A percentile compares a stretch with the other conserved stretches of the same genome.
Conservation (phyloP, 2,888 invertebrate species). For the Thelaira solivaga region DNA sequence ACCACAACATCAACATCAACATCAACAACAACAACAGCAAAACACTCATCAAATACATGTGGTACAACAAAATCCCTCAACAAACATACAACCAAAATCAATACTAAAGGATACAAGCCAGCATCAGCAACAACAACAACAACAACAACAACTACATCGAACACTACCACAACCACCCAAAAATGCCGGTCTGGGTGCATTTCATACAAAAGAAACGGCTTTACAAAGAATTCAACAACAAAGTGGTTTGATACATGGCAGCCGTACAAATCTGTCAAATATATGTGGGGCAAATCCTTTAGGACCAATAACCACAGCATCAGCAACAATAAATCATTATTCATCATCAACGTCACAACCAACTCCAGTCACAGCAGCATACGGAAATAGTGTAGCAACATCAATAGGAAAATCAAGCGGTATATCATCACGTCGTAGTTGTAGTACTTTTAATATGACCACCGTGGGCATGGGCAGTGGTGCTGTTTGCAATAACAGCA, state of each 20-base stretch:
- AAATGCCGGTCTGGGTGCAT: conserved; percentile 66
- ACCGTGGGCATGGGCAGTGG: conserved; percentile 31
- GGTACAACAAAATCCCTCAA: conserved; percentile 58
- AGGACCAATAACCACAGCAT: conserved; percentile 57
- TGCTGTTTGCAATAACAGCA: neutral
- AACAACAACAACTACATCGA: conserved; percentile 64
- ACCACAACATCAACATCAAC: conserved; percentile 61
- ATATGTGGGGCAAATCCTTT: conserved; percentile 61
- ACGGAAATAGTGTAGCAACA: conserved; percentile 9
- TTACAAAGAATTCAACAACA: conserved; percentile 72
- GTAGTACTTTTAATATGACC: conserved; percentile 54
- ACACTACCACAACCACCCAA: conserved; percentile 69
- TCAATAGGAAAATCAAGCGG: conserved; percentile 25
- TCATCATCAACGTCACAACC: conserved; percentile 46
- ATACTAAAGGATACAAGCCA: conserved; percentile 61
- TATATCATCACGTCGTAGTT: no score
- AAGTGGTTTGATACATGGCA: conserved; percentile 66
- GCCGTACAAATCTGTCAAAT: conserved; percentile 64
- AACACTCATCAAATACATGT: conserved; percentile 61
- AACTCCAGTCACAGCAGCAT: conserved; percentile 3
- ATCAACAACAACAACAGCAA: conserved; percentile 60
- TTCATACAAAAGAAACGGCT: conserved; percentile 69
- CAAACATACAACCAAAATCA: conserved; percentile 58
- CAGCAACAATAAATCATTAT: conserved; percentile 50
- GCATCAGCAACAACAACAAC: conserved; percentile 63